Evolutionary conservation across 2,113 vertebrate genomes (phyloP).

Genomic region (Carettochelys insculpta): DNA sequence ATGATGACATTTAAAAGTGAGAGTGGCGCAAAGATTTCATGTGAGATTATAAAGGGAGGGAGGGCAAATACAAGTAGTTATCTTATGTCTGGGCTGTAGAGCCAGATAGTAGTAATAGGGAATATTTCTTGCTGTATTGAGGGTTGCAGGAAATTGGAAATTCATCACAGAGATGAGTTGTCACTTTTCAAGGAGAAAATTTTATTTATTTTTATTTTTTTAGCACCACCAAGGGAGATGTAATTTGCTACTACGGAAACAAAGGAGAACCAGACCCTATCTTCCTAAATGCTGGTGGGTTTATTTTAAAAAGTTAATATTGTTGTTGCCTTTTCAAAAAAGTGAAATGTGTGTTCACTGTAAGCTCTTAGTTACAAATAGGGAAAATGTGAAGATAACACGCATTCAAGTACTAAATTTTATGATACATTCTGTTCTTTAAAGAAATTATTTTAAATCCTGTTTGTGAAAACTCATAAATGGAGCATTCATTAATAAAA

Average conservation of each 20-base stretch:
- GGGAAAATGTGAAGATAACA: background rate
- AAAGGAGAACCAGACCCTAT: constrained; percentile 88
- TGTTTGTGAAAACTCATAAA: background rate
- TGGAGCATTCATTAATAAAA: background rate
- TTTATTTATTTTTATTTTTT: constrained; percentile 48
- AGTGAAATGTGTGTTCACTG: background rate
- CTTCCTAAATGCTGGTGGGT: constrained; percentile 88
- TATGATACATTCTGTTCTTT: background rate
- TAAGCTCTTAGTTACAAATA: background rate
- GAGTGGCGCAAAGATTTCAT: background rate
- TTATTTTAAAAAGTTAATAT: constrained; percentile 33
- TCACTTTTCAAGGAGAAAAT: constrained; percentile 61
- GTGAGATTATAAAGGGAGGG: background rate
- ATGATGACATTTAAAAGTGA: background rate
- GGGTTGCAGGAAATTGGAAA: constrained; percentile 36
- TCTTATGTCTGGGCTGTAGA: background rate
- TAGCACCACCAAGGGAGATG: constrained; percentile 89
- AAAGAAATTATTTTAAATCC: background rate
- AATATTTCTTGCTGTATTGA: constrained; percentile 30
- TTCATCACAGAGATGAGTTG: constrained; percentile 51
- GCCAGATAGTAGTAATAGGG: constrained; percentile 2
- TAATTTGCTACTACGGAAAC: constrained; percentile 98
- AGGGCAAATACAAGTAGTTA: background rate
- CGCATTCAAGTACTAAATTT: background rate
- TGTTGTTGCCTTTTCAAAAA: background rate